These are phyloP conservation scores for Neoascia interrupta DNA, from an alignment of 2,888 invertebrate species.

Conservation along the genomic window DNA sequence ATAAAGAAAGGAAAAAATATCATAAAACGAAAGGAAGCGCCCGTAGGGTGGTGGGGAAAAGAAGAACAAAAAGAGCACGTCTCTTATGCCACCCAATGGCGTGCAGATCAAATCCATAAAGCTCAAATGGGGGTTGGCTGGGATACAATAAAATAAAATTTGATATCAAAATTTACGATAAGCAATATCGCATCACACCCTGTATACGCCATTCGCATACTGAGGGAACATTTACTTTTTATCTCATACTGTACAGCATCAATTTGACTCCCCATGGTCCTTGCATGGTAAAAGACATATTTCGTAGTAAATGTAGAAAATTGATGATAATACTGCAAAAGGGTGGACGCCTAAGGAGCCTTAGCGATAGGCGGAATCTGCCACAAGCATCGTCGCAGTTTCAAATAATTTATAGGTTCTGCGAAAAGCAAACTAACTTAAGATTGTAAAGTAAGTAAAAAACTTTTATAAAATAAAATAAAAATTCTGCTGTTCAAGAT, in stretches of 20 bases:
- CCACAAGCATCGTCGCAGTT: too few relatives aligned
- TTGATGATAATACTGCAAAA: constrained; percentile 30
- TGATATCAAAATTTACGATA: constrained; percentile 73
- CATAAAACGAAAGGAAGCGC: constrained; percentile 51
- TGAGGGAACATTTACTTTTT: constrained; percentile 71
- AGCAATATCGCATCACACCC: constrained; percentile 77
- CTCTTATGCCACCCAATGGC: constrained; percentile 57
- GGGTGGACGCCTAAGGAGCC: not conserved
- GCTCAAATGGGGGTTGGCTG: constrained; percentile 66
- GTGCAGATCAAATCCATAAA: constrained; percentile 69
- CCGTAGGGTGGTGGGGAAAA: constrained; percentile 16
- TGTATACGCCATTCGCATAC: constrained; percentile 82
- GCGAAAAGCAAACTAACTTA: too few relatives aligned
- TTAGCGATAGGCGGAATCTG: not conserved
- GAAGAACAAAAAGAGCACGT: constrained; percentile 30
- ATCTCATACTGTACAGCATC: not conserved
- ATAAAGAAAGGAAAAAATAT: constrained; percentile 68
- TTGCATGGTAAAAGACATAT: too few relatives aligned
- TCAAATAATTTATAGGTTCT: too few relatives aligned
- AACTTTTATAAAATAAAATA: too few relatives aligned
- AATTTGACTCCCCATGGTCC: constrained; percentile 4
- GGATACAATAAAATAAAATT: constrained; percentile 71
- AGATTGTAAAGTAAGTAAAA: too few relatives aligned
- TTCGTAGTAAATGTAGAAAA: constrained; percentile 29
- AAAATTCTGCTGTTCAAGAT: too few relatives aligned